Base-by-base conservation (phyloP, 2,888 invertebrate species). In the Teleiodes luculella region DNA sequence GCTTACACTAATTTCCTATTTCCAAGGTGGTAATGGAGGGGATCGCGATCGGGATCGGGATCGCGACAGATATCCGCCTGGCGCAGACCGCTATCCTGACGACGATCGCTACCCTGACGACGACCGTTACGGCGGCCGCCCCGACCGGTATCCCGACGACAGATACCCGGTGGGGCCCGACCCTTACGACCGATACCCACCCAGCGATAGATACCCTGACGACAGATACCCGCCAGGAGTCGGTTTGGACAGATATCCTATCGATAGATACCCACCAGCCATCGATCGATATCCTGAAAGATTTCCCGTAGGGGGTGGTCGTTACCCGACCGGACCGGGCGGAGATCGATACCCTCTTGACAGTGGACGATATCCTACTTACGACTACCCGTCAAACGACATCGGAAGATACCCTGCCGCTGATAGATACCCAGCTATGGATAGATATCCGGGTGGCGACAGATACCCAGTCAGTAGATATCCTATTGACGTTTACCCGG, bases 111-210 rank as follows among this genome's bases (percentile, higher is more conserved):
- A 91, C 72, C 83, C 91, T 24, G 77, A 84, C 62, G 88, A 88
- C 63, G 90, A 90, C 68, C 84, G 86, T 59, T 90, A 87, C 66
- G 78, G 81, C 63, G 90, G 83, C 61, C 74, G 82, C 53, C 80
- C 86, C 41, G 92, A 92, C 70, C 86, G 90, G 64, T 91, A 87
- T 67, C 91, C 92, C 53, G 89, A 83, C 33, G 91, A 90, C 70
- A 79, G 82, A 48, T 88, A 87, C 64, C 82, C 83, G 61, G 83
- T 67, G 52, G 72, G 76, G 28, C 68, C 70, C 18, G 73, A 90
- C 68, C 31, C 31, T 14, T 48, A 48, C 48, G 76, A 89, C 67
- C 83, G 90, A 72, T 90, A 90, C 68, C 88, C 91, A 37, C 77
- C 79, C 16, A 80, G 82, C 49, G 83, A 36, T 81, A 83, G 36